Percentiles rank a stretch among this genome's conserved stretches.
Evolutionary conservation across 2,113 vertebrate species (phyloP).

Genomic region (Corythaixoides concolor): DNA sequence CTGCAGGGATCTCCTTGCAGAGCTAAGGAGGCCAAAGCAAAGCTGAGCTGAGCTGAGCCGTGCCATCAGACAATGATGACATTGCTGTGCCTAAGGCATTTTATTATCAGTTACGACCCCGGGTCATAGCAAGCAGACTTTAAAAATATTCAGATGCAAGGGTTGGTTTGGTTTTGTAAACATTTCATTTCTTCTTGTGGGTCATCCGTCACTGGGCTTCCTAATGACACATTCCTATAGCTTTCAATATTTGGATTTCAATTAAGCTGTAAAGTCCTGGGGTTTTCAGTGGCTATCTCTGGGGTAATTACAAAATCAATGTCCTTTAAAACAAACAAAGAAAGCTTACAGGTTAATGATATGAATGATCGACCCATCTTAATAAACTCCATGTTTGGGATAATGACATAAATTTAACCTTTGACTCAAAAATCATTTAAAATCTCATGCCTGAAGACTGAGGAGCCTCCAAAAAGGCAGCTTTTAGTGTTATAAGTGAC

Average conservation of each 20-base stretch:
- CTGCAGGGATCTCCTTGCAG: background rate
- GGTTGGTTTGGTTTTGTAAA: background rate
- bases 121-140: background rate
- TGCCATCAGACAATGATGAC: background rate
- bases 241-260: slow-evolving; percentile 48
- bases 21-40: background rate
- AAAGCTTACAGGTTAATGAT: background rate
- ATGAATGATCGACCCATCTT: background rate
- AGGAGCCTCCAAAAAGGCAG: background rate
- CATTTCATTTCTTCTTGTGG: background rate
- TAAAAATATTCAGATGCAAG: background rate
- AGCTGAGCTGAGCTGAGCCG: background rate
- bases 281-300: background rate
- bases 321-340: slow-evolving; percentile 41
- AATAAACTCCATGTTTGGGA: background rate
- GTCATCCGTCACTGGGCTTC: background rate
- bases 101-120: background rate
- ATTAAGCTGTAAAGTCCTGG: slow-evolving; percentile 40
- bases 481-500: background rate
- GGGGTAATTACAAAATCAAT: slow-evolving; percentile 50
- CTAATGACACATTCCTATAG: background rate
- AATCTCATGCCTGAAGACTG: background rate
- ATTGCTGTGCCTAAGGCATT: background rate
- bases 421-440: background rate
- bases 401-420: background rate